Evolutionary conservation across 2,888 invertebrate genomes (phyloP).

Genomic region (Clitarchus hookeri): DNA sequence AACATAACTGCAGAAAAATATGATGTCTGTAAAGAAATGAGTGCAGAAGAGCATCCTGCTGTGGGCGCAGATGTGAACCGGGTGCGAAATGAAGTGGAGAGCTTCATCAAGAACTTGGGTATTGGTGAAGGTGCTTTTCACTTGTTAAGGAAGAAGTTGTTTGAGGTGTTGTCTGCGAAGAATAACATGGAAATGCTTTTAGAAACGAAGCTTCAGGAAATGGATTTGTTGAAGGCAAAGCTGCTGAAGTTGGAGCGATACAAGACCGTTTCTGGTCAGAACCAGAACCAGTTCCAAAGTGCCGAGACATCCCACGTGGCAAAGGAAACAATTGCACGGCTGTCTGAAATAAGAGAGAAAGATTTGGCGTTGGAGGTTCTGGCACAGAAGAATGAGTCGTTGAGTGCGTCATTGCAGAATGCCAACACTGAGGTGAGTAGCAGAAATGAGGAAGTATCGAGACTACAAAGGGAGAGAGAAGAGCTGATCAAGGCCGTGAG

Average conservation of each 20-base stretch:
- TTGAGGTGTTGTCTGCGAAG: conserved; percentile 32
- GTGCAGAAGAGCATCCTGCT: conserved; percentile 26
- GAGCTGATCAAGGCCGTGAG: conserved; percentile 74
- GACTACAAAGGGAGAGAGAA: conserved; percentile 61
- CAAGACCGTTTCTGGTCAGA: no score
- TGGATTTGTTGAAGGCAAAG: background rate
- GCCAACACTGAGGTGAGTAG: conserved; percentile 43
- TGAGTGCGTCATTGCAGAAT: conserved; percentile 47
- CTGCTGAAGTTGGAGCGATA: background rate
- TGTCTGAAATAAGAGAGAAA: conserved; percentile 53
- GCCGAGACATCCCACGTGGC: conserved; percentile 35
- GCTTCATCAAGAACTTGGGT: background rate
- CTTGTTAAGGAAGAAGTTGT: conserved; percentile 28
- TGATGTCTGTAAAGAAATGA: background rate
- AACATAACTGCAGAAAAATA: background rate
- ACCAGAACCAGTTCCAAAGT: background rate
- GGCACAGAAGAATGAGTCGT: conserved; percentile 52
- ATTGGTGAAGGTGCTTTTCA: background rate
- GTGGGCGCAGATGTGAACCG: conserved; percentile 32
- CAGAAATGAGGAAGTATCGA: conserved; percentile 51
- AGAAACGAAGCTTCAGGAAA: background rate
- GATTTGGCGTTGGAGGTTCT: conserved; percentile 55
- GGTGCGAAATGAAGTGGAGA: conserved; percentile 29
- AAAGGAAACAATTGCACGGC: conserved; percentile 52
- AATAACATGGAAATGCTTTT: conserved; percentile 26